phyloP scores from a whole-genome alignment of 2,113 vertebrate species.

The Aptenodytes patagonicus region DNA sequence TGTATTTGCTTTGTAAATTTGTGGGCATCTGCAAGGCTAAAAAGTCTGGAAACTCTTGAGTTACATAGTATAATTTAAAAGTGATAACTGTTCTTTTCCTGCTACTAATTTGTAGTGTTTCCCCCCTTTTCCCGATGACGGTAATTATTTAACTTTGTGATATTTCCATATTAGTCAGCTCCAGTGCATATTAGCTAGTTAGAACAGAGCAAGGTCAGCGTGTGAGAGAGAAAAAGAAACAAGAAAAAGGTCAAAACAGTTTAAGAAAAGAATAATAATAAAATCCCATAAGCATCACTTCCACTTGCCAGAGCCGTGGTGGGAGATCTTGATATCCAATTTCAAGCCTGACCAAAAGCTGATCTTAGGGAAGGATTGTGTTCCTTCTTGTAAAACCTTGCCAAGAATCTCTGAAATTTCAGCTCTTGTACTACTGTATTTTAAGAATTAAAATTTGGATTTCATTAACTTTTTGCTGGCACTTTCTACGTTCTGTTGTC shows the following conservation, averaged over 20 bases:
- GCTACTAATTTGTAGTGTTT: background rate
- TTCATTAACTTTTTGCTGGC: background rate
- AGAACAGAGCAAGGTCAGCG: background rate
- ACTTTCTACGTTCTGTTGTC: background rate
- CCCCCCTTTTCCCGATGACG: rapidly evolving
- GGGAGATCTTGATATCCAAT: background rate
- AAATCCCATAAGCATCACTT: background rate
- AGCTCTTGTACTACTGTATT: background rate
- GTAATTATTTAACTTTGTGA: background rate
- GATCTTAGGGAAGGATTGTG: background rate
- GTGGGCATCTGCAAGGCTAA: background rate
- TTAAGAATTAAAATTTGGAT: background rate
- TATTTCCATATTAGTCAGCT: background rate
- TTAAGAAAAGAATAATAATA: background rate
- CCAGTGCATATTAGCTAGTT: background rate
- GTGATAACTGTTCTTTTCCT: background rate
- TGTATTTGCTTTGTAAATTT: background rate
- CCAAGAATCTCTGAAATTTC: background rate
- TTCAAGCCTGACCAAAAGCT: background rate
- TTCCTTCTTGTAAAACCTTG: background rate
- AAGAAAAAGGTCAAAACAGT: background rate
- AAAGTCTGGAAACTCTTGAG: background rate
- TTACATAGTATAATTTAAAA: background rate
- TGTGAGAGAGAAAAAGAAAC: background rate
- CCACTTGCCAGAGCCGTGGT: background rate